Percentiles rank a stretch among this genome's conserved stretches.
These are phyloP conservation scores for Hanleya hanleyi DNA, from an alignment of 2,888 invertebrate genomes.

Conservation along the genomic window DNA sequence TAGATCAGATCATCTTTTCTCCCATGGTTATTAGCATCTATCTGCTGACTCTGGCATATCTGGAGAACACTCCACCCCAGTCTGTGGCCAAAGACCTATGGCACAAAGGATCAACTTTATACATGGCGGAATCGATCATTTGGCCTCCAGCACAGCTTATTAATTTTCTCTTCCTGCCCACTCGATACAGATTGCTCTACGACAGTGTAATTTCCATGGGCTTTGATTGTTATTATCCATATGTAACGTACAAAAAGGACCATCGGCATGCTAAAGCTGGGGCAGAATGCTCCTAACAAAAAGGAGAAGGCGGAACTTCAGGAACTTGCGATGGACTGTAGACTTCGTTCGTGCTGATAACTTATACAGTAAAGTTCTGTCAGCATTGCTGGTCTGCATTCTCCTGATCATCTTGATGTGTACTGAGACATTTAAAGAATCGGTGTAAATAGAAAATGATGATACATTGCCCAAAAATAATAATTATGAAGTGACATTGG, in stretches of 20 bases:
- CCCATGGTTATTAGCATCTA: slow-evolving; percentile 86
- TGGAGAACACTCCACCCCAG: slow-evolving; percentile 79
- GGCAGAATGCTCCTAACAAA: too few relatives aligned
- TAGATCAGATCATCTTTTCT: slow-evolving; percentile 89
- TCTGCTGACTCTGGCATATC: slow-evolving; percentile 83
- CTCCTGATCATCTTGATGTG: too few relatives aligned
- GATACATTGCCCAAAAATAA: too few relatives aligned
- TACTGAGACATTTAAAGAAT: too few relatives aligned
- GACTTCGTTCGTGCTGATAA: too few relatives aligned
- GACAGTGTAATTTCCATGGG: slow-evolving; percentile 65
- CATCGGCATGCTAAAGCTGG: too few relatives aligned
- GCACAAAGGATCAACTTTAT: slow-evolving; percentile 84
- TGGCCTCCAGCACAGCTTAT: slow-evolving; percentile 95
- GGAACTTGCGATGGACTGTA: too few relatives aligned
- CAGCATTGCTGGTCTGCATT: too few relatives aligned
- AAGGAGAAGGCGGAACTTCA: too few relatives aligned
- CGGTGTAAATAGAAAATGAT: too few relatives aligned
- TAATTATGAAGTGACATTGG: too few relatives aligned
- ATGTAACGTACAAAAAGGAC: slow-evolving; percentile 53
- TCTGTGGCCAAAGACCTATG: slow-evolving; percentile 78
- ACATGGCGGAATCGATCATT: slow-evolving; percentile 90
- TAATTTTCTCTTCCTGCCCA: slow-evolving; percentile 92
- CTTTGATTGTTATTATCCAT: slow-evolving; percentile 68
- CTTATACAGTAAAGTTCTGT: too few relatives aligned
- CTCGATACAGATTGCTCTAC: slow-evolving; percentile 87